Evolutionary conservation across 1,140 invertebrate genomes (phyloP), one percentile per base, ranked within the genome.

Genomic region (Pseudomyrmex pallidus): DNA sequence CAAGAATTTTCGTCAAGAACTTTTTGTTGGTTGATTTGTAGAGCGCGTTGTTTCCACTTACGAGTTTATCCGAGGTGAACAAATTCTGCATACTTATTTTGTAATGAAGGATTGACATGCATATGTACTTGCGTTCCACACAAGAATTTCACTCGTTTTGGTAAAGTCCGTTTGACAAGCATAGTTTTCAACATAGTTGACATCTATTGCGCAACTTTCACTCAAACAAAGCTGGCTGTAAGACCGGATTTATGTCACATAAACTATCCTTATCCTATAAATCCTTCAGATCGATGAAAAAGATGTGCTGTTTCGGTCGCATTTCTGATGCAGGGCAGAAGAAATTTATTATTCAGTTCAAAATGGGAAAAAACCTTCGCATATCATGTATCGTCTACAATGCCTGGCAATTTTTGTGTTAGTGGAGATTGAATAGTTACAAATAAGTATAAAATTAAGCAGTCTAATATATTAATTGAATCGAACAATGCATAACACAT

Each of bases 141-240:
- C 22, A 50, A 61, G 17, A 85, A 88, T 85, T 82, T 77, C 50
- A 48, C 67, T 22, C n/a, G 7, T 54, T 68, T 35, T 44, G 13
- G 56, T 68, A 64, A 70, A 83, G 35, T 7, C 35, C 35, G 35
- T 7, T 7, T 35, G 35, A 35, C 35, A 35, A 35, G 35, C 35
- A 35, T 35, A 35, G 35, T 35, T 35, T 35, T 35, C 35, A 35
- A 7, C 35, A 46, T 73, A 70, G 44, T 78, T 57, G 74, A 50
- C 15, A 52, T 68, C 86, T 66, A 84, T 90, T 90, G 85, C 89
- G 89, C 56, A 87, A 90, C 89, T 90, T 90, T 90, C 77, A 85
- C 82, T 82, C 80, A 82, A 87, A 90, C 89, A 90, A 87, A 84
- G 82, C 73, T 85, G 78, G 52, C 64, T 35, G 35, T 35, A 35